These are phyloP conservation scores for Sebastes hubbsi DNA, from an alignment of 2,797 vertebrate genomes.

Conservation along the genomic window DNA sequence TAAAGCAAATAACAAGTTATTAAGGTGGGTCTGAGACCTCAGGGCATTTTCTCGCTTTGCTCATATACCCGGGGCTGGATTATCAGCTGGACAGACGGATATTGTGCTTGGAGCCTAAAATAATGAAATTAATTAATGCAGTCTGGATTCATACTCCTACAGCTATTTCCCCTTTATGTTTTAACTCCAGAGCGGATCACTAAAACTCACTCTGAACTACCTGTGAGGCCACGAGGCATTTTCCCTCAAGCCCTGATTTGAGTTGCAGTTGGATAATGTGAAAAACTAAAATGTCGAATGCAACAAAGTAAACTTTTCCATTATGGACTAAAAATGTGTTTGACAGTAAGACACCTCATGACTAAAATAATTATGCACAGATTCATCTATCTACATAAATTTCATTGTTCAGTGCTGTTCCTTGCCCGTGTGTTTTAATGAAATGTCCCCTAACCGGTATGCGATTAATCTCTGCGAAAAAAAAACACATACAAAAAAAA, in stretches of 20 bases:
- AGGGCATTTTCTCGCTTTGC: background rate
- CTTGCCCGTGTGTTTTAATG: constrained; percentile 11
- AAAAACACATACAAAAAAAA: background rate
- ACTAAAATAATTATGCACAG: background rate
- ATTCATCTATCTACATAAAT: constrained; percentile 5
- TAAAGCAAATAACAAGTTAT: background rate
- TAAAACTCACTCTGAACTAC: background rate
- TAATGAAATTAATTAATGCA: background rate
- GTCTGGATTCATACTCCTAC: background rate
- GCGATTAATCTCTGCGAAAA: constrained; percentile 10
- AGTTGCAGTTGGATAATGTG: background rate
- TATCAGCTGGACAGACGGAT: too few species aligned
- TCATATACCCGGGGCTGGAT: too few species aligned
- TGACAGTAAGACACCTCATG: background rate
- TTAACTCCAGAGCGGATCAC: background rate
- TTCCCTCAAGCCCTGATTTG: background rate
- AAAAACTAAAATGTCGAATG: background rate
- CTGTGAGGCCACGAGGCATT: background rate
- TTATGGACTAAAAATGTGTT: background rate
- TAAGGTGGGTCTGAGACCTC: background rate
- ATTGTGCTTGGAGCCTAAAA: background rate
- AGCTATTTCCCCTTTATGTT: background rate
- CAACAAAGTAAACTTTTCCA: constrained; percentile 7
- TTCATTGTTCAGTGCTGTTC: background rate
- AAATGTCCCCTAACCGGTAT: background rate